A percentile compares a stretch with the other conserved stretches of the same genome.
These are phyloP conservation scores for Cyrtodaria siliqua DNA, from an alignment of 2,888 invertebrate genomes.

Conservation along the genomic window DNA sequence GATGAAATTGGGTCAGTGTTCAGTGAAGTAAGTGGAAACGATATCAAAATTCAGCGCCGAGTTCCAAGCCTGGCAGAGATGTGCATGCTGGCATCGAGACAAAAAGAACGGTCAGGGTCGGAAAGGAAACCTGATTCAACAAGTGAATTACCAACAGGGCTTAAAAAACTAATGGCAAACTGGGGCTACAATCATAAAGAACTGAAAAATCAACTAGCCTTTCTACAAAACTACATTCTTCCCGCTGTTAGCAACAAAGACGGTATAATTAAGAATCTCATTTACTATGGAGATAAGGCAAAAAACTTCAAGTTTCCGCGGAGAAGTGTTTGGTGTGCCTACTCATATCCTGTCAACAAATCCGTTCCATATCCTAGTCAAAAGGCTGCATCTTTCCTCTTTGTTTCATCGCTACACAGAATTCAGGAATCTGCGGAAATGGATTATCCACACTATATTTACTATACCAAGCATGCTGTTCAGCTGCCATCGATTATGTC, in stretches of 20 bases:
- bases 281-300: background rate
- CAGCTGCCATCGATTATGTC: background rate
- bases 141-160: constrained; percentile 25
- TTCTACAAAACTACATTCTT: constrained; percentile 54
- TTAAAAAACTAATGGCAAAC: constrained; percentile 30
- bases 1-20: constrained; percentile 47
- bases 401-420: constrained; percentile 11
- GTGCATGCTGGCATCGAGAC: constrained; percentile 42
- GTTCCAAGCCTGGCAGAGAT: constrained; percentile 63
- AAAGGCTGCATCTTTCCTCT: constrained; percentile 36
- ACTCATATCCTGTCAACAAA: constrained; percentile 14
- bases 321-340: constrained; percentile 37
- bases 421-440: background rate
- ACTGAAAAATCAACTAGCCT: constrained; percentile 51
- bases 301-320: constrained; percentile 5
- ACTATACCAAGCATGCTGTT: background rate
- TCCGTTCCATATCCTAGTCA: constrained; percentile 1
- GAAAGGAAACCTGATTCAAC: background rate
- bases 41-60: constrained; percentile 14
- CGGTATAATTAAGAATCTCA: background rate
- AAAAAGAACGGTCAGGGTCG: background rate
- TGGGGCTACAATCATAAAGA: constrained; percentile 20
- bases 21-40: constrained; percentile 8
- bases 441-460: background rate
- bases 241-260: constrained; percentile 2